Evolutionary conservation across 1,140 invertebrate species (phyloP).

Genomic region (Eciton burchellii): DNA sequence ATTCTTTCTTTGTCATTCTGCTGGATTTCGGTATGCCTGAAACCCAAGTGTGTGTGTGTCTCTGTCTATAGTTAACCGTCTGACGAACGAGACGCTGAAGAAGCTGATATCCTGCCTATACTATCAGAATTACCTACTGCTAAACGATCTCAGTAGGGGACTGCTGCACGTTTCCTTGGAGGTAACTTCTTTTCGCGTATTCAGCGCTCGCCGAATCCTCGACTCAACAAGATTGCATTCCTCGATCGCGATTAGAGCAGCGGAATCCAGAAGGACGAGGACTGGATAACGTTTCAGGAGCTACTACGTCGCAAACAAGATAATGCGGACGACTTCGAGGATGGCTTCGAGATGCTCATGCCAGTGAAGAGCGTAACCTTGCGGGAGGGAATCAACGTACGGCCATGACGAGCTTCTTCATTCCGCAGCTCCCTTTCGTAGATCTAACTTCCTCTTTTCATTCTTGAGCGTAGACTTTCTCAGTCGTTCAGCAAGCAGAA

Average conservation of each 20-base stretch:
- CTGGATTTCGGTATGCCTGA: not conserved
- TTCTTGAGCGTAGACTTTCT: too few relatives aligned
- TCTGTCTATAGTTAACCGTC: conserved; percentile 61
- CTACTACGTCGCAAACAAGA: conserved; percentile 30
- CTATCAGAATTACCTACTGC: conserved; percentile 70
- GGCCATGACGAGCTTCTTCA: not conserved
- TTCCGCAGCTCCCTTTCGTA: not conserved
- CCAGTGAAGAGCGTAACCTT: conserved; percentile 31
- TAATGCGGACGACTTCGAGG: not conserved
- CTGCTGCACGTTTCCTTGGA: conserved; percentile 62
- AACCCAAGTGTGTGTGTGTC: not conserved
- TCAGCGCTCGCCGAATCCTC: not conserved
- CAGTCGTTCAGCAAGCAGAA: too few relatives aligned
- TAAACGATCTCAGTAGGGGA: conserved; percentile 45
- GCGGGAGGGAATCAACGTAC: conserved; percentile 14
- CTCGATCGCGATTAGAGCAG: conserved; percentile 5
- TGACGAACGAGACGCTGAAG: conserved; percentile 55
- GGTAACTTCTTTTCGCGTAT: conserved; percentile 30
- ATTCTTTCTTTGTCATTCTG: not conserved
- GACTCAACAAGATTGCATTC: not conserved
- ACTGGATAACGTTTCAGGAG: conserved; percentile 47
- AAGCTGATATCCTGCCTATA: conserved; percentile 59
- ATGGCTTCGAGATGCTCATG: conserved; percentile 11
- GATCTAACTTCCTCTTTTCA: not conserved
- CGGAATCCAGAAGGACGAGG: conserved; percentile 10